phyloP scores from a whole-genome alignment of 2,797 vertebrate species.

The Poecilia picta region DNA sequence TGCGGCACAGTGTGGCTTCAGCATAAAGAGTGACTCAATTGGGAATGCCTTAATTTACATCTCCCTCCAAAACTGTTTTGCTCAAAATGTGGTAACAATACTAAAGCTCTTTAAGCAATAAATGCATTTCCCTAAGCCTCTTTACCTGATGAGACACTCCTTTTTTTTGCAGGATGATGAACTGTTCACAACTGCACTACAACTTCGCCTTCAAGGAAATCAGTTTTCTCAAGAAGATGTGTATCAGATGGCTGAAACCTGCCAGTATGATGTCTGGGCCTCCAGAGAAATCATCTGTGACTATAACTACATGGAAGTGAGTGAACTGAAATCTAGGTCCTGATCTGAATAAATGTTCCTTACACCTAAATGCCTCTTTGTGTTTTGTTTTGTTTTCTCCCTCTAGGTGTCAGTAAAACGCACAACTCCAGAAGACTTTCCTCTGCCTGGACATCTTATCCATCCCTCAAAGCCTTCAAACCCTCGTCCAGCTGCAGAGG shows the following conservation, averaged over 20 bases:
- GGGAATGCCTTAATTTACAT: slow-evolving; percentile 67
- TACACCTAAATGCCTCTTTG: slow-evolving; percentile 3
- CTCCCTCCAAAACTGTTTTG: slow-evolving; percentile 82
- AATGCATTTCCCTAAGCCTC: neutral
- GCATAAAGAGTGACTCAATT: slow-evolving; percentile 47
- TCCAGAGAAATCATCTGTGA: slow-evolving; percentile 81
- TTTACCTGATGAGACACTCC: neutral
- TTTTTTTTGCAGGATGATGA: slow-evolving; percentile 65
- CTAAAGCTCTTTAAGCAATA: neutral
- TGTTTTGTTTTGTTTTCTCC: neutral
- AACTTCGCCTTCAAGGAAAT: slow-evolving; percentile 57
- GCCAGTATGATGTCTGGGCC: slow-evolving; percentile 67
- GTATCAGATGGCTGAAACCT: slow-evolving; percentile 72
- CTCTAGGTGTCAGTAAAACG: slow-evolving; percentile 74
- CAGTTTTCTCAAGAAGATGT: slow-evolving; percentile 46
- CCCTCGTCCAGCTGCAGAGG: slow-evolving; percentile 38
- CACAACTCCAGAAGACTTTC: slow-evolving; percentile 39
- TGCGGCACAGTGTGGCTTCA: slow-evolving; percentile 81
- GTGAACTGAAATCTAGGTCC: slow-evolving; percentile 31
- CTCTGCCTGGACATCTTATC: slow-evolving; percentile 16
- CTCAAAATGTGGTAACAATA: slow-evolving; percentile 66
- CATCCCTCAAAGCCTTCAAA: neutral
- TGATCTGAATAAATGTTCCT: slow-evolving; percentile 19
- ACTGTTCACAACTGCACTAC: slow-evolving; percentile 66
- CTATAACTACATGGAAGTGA: slow-evolving; percentile 83